phyloP scores from a whole-genome alignment of 2,888 invertebrate species.

The Cerastis rubricosa region DNA sequence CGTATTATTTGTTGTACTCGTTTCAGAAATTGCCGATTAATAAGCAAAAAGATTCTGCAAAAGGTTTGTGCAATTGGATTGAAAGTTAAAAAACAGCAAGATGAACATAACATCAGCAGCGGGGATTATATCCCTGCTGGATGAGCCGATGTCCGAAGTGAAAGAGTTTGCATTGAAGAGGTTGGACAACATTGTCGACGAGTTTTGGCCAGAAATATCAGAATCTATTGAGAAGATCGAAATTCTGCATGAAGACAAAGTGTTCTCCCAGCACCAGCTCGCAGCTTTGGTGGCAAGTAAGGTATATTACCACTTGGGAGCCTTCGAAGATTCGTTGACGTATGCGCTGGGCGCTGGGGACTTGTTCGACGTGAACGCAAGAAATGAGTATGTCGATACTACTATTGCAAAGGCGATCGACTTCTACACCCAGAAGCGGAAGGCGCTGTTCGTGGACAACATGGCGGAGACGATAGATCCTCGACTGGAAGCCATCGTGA shows the following conservation, averaged over 20 bases:
- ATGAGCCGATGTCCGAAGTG: constrained; percentile 98
- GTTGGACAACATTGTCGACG: constrained; percentile 98
- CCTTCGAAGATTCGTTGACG: constrained; percentile 99
- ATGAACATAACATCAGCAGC: constrained; percentile 92
- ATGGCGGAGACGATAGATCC: constrained; percentile 93
- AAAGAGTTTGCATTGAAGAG: constrained; percentile 98
- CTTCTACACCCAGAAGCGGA: constrained; percentile 97
- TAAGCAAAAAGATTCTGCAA: constrained; percentile 44
- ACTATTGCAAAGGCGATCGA: constrained; percentile 99
- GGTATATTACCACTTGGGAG: constrained; percentile 99
- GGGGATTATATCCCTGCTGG: constrained; percentile 98
- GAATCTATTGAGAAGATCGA: constrained; percentile 99
- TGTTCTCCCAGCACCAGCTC: constrained; percentile 96
- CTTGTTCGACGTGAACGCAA: constrained; percentile 98
- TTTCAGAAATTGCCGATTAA: constrained; percentile 62
- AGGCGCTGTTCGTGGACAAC: constrained; percentile 93
- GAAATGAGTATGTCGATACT: constrained; percentile 99
- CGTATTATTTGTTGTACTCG: constrained; percentile 67
- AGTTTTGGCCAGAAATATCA: constrained; percentile 99
- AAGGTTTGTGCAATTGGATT: constrained; percentile 49
- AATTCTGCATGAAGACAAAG: constrained; percentile 98
- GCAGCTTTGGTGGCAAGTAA: constrained; percentile 99
- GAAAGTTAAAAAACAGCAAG: constrained; percentile 68
- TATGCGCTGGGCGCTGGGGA: constrained; percentile 99
- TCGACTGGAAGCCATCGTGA: constrained; percentile 97